phyloP scores from a whole-genome alignment of 1,140 invertebrate species.

The Theocolax elegans region DNA sequence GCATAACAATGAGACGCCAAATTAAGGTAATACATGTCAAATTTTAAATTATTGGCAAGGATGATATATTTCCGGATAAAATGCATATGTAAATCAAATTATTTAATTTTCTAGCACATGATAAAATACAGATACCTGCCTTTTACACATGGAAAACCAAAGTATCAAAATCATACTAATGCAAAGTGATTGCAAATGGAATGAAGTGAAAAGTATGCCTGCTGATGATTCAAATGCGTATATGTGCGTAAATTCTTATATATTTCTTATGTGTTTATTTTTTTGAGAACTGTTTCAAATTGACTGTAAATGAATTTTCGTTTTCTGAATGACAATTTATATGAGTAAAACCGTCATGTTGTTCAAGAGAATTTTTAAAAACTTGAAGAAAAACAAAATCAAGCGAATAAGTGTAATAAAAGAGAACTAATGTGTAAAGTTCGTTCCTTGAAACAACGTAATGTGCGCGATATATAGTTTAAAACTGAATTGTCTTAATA shows the following conservation, averaged over 20 bases:
- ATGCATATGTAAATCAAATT: slow-evolving; percentile 17
- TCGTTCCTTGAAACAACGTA: slow-evolving; percentile 40
- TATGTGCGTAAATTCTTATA: slow-evolving; percentile 58
- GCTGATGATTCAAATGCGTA: slow-evolving; percentile 50
- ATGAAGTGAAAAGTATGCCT: slow-evolving; percentile 52
- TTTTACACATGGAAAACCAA: slow-evolving; percentile 97
- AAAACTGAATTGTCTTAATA: slow-evolving; percentile 62
- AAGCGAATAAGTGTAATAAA: slow-evolving; percentile 31
- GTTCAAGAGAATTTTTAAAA: slow-evolving; percentile 39
- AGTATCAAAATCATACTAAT: slow-evolving; percentile 80
- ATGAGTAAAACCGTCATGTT: slow-evolving; percentile 44
- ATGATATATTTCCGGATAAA: slow-evolving; percentile 17
- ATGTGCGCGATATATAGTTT: slow-evolving; percentile 46
- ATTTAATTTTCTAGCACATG: slow-evolving; percentile 92
- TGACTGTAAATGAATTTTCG: slow-evolving; percentile 38
- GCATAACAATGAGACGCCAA: slow-evolving; percentile 99
- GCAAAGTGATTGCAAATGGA: slow-evolving; percentile 66
- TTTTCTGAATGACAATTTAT: slow-evolving; percentile 46
- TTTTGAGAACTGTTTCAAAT: slow-evolving; percentile 39
- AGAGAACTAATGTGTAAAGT: slow-evolving; percentile 40
- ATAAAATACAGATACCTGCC: slow-evolving; percentile 98
- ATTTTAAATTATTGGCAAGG: background rate
- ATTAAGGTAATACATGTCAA: slow-evolving; percentile 82
- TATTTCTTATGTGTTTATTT: slow-evolving; percentile 47
- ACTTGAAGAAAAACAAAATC: slow-evolving; percentile 28